Percentiles rank a stretch among this genome's conserved stretches.
Conservation (phyloP, 2,888 invertebrate genomes). For the Nomada fucata region DNA sequence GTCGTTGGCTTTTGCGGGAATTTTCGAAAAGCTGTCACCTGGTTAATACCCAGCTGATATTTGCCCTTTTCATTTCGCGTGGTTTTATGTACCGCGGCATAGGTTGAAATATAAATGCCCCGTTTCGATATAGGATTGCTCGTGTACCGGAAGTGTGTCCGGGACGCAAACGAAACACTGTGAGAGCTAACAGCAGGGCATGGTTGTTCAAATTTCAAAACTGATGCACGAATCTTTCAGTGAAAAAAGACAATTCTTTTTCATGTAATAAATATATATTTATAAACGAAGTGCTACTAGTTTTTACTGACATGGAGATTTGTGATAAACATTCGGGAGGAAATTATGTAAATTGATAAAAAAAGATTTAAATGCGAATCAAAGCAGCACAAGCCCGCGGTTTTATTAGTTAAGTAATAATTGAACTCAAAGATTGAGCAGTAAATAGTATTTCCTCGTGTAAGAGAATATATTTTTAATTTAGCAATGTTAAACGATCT, state of each 20-base stretch:
- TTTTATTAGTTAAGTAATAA: too few species aligned
- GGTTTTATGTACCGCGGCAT: not conserved
- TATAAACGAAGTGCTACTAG: too few species aligned
- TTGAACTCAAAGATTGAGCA: too few species aligned
- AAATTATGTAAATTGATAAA: too few species aligned
- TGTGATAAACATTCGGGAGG: too few species aligned
- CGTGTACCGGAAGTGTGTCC: constrained; percentile 7
- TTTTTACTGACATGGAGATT: too few species aligned
- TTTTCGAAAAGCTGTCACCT: constrained; percentile 20
- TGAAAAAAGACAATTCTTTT: too few species aligned
- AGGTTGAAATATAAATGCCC: constrained; percentile 7
- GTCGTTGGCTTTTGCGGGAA: constrained; percentile 2
- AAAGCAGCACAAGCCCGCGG: too few species aligned
- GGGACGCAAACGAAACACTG: not conserved
- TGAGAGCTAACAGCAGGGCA: not conserved
- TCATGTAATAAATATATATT: too few species aligned
- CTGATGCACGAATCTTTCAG: too few species aligned
- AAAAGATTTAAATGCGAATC: too few species aligned
- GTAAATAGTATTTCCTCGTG: too few species aligned
- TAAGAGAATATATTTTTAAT: not conserved
- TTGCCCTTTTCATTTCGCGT: constrained; percentile 5
- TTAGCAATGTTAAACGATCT: not conserved
- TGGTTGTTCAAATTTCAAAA: not conserved
- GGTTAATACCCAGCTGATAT: constrained; percentile 22
- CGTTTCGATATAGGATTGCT: not conserved